A percentile compares a stretch with the other conserved stretches of the same genome.
phyloP scores from a whole-genome alignment of 1,140 invertebrate species.

The Eriosoma lanigerum region DNA sequence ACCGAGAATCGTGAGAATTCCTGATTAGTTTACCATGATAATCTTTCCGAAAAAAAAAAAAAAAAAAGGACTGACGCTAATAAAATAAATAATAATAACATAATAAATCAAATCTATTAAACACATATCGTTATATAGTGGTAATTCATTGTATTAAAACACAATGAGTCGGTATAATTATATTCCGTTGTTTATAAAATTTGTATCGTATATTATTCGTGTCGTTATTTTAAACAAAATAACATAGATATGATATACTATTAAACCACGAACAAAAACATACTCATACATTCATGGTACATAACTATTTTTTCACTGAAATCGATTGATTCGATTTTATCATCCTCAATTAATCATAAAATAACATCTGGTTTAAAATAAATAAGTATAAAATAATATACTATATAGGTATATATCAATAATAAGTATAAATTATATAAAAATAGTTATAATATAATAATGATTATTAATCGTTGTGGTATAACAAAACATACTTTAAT shows the following conservation, averaged over 20 bases:
- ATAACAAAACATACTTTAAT: neutral
- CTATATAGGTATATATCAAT: too few relatives aligned
- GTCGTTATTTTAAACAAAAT: neutral
- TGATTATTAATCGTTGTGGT: neutral
- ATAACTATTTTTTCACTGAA: conserved; percentile 13
- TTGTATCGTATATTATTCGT: neutral
- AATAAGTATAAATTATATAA: too few relatives aligned
- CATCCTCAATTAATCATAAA: neutral
- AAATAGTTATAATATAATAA: too few relatives aligned
- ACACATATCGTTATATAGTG: neutral
- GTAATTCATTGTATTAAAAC: conserved; percentile 10
- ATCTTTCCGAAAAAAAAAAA: conserved; percentile 18
- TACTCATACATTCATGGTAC: neutral
- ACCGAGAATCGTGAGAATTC: neutral
- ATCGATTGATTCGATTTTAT: neutral
- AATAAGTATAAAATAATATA: neutral
- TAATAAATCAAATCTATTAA: neutral
- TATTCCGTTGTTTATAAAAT: neutral
- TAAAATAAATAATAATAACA: neutral
- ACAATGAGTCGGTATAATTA: conserved; percentile 18
- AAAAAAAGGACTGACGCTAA: conserved; percentile 5
- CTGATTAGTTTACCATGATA: neutral
- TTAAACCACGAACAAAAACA: conserved; percentile 18
- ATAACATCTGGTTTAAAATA: conserved; percentile 2
- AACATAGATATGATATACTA: neutral